phyloP scores from a whole-genome alignment of 2,797 vertebrate species.

The Sparus aurata region DNA sequence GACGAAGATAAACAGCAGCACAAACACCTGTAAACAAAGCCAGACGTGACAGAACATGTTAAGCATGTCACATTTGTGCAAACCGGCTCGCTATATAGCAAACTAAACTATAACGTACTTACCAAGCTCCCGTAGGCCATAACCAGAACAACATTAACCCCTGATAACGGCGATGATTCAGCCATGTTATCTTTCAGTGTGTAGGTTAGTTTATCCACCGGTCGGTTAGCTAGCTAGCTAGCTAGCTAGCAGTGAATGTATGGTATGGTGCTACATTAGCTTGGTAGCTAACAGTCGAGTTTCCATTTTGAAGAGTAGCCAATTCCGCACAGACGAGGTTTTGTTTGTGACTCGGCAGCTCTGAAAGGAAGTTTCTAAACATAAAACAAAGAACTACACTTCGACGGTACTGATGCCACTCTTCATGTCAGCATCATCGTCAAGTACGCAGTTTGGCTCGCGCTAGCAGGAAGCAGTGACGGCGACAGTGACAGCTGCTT shows the following conservation, averaged over 20 bases:
- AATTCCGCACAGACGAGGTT: neutral
- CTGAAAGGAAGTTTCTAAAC: neutral
- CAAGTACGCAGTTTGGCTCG: slow-evolving; percentile 40
- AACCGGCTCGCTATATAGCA: neutral
- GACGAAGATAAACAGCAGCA: slow-evolving; percentile 97
- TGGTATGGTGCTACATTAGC: slow-evolving; percentile 53
- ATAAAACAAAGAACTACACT: neutral
- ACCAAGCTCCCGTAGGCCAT: slow-evolving; percentile 98
- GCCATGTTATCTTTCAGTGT: slow-evolving; percentile 67
- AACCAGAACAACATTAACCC: slow-evolving; percentile 95
- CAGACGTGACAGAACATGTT: neutral
- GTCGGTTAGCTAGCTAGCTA: neutral
- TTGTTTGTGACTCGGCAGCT: neutral
- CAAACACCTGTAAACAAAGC: slow-evolving; percentile 89
- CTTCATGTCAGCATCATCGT: neutral
- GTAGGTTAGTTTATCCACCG: slow-evolving; percentile 1
- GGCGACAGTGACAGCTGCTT: slow-evolving; percentile 33
- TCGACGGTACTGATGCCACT: rapidly evolving
- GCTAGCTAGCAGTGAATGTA: neutral
- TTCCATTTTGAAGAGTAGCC: neutral
- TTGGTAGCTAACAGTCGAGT: slow-evolving; percentile 8
- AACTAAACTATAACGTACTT: slow-evolving; percentile 62
- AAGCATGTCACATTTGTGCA: neutral
- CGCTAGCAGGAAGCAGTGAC: slow-evolving; percentile 5
- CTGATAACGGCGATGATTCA: slow-evolving; percentile 85